phyloP scores from a whole-genome alignment of 2,113 vertebrate genomes.

The Chionis minor region DNA sequence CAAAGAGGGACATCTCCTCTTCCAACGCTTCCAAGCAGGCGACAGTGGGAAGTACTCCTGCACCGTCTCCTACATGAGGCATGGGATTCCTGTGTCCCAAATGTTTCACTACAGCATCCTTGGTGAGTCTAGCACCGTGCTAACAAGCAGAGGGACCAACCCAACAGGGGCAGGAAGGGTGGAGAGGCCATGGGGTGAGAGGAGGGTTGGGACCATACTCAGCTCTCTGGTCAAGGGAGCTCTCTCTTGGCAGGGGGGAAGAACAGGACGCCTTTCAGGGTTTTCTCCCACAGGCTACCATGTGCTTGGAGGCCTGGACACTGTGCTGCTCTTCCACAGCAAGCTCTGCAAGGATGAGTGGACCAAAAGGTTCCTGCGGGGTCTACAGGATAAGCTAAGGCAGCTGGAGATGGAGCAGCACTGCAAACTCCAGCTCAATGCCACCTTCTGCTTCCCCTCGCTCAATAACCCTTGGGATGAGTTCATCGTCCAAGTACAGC shows the following conservation, averaged over 20 bases:
- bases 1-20: neutral
- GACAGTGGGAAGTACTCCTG: slow-evolving; percentile 4
- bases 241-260: neutral
- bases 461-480: neutral
- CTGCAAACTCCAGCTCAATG: neutral
- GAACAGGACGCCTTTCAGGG: neutral
- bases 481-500: neutral
- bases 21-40: neutral
- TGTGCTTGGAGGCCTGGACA: neutral
- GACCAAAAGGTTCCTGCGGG: neutral
- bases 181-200: neutral
- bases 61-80: neutral
- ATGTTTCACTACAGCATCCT: neutral
- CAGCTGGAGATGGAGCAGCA: neutral
- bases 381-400: neutral
- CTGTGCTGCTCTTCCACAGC: neutral
- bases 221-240: neutral
- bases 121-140: neutral
- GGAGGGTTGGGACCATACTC: neutral
- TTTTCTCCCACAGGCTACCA: neutral
- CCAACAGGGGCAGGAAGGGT: neutral
- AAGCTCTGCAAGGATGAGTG: neutral
- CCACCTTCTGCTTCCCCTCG: neutral
- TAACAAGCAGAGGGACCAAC: neutral
- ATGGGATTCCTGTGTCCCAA: neutral